Evolutionary conservation across 2,113 vertebrate genomes (phyloP), one percentile per base, ranked within the genome.

Genomic region (Bagarius yarrelli): DNA sequence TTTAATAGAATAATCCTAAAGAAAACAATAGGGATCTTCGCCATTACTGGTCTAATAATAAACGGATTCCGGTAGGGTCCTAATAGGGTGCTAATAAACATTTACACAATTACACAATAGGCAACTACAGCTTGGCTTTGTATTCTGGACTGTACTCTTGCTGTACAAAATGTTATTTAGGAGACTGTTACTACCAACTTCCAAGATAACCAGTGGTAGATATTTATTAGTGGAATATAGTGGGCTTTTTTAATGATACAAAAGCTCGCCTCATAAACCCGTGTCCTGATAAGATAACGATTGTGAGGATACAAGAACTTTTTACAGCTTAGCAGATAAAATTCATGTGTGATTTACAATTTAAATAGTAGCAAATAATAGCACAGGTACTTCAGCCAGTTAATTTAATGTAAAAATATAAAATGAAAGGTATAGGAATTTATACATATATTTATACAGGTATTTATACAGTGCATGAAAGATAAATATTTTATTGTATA

Each of bases 271-370:
- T 80, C 56, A 47, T 71, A 34, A 71, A 60, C 56, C 9, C 44
- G 19, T 60, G 18, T 27, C 4, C 56, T 74, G 79, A 80, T 74
- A 81, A 81, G 79, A 74, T 63, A 64, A 81, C 2, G 47, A 27
- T 81, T 40, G 14, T 63, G 23, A 60, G 36, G 59, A 60, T 47
- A 81, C 23, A n/a, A 32, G 5, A 34, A 60, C 23, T 16, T 71
- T 21, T 63, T 53, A 73, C 19, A 55, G 69, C 56, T 61, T 81
- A 23, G 19, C 2, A 61, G 47, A 40, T 67, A 56, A 79, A 69
- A 14, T 56, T 14, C 21, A 25, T 40, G 52, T 32, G 44, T 63
- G 11, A 47, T 21, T 23, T 77, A 18, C 6, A 12, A 19, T 19
- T 60, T 61, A 60, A 0, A 16, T 0, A 40, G 18, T 64, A 63